phyloP scores from a whole-genome alignment of 2,113 vertebrate species.

The Plestiodon gilberti region DNA sequence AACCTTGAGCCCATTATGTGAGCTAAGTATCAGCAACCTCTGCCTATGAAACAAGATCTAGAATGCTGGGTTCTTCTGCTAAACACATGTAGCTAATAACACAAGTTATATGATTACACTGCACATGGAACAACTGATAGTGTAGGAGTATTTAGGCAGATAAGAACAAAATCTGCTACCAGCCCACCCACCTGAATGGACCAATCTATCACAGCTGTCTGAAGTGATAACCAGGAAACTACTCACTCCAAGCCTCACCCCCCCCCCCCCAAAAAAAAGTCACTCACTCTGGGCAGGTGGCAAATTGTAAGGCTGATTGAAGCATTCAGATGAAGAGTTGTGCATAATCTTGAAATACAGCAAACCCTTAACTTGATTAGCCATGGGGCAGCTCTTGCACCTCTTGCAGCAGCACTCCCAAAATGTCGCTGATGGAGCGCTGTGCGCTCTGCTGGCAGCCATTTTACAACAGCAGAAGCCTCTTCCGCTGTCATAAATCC shows the following conservation, averaged over 20 bases:
- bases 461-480: too few species aligned
- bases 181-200: not conserved
- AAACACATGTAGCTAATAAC: not conserved
- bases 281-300: not conserved
- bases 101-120: not conserved
- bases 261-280: too few species aligned
- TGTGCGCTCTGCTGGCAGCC: too few species aligned
- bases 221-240: not conserved
- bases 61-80: not conserved
- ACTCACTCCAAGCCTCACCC: not conserved
- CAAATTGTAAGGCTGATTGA: not conserved
- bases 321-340: not conserved
- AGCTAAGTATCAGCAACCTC: not conserved
- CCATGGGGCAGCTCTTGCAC: too few species aligned
- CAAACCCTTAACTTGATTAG: too few species aligned
- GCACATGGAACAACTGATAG: not conserved
- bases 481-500: too few species aligned
- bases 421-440: too few species aligned
- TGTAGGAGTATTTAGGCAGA: not conserved
- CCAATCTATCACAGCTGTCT: not conserved
- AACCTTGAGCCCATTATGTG: not conserved
- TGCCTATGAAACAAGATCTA: not conserved
- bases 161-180: not conserved
- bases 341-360: not conserved
- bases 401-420: too few species aligned